phyloP scores from a whole-genome alignment of 2,113 vertebrate genomes.

The Chrysochloris asiatica region DNA sequence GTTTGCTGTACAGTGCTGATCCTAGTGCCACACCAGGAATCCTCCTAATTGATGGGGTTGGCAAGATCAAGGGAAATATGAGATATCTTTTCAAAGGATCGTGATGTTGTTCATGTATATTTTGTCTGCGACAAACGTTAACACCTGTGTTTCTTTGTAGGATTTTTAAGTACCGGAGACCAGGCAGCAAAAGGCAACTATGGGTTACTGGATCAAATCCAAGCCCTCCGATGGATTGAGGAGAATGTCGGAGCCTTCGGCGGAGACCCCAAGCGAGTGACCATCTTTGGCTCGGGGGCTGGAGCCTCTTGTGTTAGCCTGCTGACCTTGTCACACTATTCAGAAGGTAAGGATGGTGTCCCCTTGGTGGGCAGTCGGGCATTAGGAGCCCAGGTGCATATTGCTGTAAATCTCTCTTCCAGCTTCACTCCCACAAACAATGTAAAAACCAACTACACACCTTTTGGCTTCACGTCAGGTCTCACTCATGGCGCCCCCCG shows the following conservation, averaged over 20 bases:
- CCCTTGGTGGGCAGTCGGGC: not conserved
- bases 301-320: slow-evolving; percentile 97
- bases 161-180: slow-evolving; percentile 97
- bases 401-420: no score
- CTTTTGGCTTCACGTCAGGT: no score
- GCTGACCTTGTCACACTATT: slow-evolving; percentile 96
- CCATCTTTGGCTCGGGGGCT: slow-evolving; percentile 97
- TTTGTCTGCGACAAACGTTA: not conserved
- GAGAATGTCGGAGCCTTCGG: slow-evolving; percentile 97
- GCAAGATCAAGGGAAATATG: accelerated
- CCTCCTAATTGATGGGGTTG: no score
- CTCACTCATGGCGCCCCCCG: no score
- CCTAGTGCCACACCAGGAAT: no score
- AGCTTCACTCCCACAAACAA: no score
- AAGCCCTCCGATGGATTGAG: slow-evolving; percentile 97
- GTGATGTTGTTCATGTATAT: accelerated
- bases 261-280: slow-evolving; percentile 96
- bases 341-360: slow-evolving; percentile 89
- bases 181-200: slow-evolving; percentile 99
- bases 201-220: slow-evolving; percentile 97
- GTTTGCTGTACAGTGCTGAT: no score
- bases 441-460: no score
- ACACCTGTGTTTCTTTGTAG: slow-evolving; percentile 80
- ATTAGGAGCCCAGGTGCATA: no score
- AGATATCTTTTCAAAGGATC: not conserved